Evolutionary conservation across 2,888 invertebrate species (phyloP).

Genomic region (Cheilosia vernalis): DNA sequence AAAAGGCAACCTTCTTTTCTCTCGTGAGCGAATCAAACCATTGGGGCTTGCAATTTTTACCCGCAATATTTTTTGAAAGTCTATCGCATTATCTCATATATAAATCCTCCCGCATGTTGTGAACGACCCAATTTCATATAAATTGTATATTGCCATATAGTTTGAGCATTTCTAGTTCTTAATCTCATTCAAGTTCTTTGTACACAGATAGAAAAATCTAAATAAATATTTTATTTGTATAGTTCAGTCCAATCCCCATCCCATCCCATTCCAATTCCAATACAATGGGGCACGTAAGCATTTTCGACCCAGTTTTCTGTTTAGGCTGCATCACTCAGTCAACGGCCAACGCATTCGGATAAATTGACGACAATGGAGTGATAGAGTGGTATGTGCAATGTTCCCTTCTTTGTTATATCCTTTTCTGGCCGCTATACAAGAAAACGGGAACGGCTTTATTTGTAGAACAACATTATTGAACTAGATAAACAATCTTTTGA

Average conservation of each 20-base stretch:
- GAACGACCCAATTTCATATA: no score
- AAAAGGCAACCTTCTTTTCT: no score
- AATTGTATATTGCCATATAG: no score
- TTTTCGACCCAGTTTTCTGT: constrained; percentile 6
- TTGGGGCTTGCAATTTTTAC: no score
- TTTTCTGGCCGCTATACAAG: background rate
- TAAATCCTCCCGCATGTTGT: no score
- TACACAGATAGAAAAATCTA: background rate
- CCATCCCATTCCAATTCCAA: background rate
- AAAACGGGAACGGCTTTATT: background rate
- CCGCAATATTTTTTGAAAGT: no score
- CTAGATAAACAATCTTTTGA: constrained; percentile 18
- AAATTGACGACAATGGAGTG: background rate
- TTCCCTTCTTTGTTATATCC: background rate
- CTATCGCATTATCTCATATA: no score
- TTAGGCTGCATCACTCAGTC: background rate
- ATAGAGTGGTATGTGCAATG: background rate
- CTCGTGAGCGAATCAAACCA: no score
- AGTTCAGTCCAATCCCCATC: background rate
- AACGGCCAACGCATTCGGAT: background rate
- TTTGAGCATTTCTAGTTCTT: background rate
- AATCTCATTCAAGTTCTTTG: background rate
- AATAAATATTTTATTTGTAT: constrained; percentile 5
- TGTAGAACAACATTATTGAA: background rate
- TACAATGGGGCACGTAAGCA: background rate